Evolutionary conservation across 2,888 invertebrate genomes (phyloP), one percentile per base, ranked within the genome.

Genomic region (Dicyrtoma fusca): DNA sequence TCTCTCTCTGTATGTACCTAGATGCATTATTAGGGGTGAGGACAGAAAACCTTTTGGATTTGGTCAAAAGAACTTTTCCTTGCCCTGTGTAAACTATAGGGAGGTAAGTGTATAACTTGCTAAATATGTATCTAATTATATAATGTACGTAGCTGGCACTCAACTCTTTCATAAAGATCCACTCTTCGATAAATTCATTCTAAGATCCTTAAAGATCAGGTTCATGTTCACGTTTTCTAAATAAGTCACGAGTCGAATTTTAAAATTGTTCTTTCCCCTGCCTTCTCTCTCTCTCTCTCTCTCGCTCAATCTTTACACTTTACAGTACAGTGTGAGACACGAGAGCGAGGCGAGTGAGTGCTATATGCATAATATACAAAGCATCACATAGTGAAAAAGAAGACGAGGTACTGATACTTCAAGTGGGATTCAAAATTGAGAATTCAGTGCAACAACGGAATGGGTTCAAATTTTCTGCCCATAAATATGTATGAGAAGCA

Each of bases 211-310:
- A 71, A 69, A 74, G 74, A 74, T 72, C 74, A 74, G 74, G 71
- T 72, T 74, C 72, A 74, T 59, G 74, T 74, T 69, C 74, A 69
- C 70, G 59, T 70, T 62, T 69, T 72, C 62, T 57, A 57, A 64
- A 64, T 57, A 55, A 57, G 57, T 71, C 63, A 64, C 64, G 64
- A 71, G 64, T 51, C 51, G 55, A 49, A 69, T 57, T 68, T 49
- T 65, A 51, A 65, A 65, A 65, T 69, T 34, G 8, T 34, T 34
- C 69, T 59, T 69, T 59, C 68, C 23, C 26, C 55, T 51, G n/a
- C 61, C 61, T 14, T 62, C 44, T n/a, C 44, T 17, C 17, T 19
- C 44, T 34, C 26, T 42, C 62, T 19, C 17, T 61, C 34, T 23
- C 45, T 63, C 62, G 17, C 44, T 10, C 21, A 3, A 23, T 25